Evolutionary conservation across 1,140 invertebrate genomes (phyloP).

Genomic region (Gonioctena quinquepunctata): DNA sequence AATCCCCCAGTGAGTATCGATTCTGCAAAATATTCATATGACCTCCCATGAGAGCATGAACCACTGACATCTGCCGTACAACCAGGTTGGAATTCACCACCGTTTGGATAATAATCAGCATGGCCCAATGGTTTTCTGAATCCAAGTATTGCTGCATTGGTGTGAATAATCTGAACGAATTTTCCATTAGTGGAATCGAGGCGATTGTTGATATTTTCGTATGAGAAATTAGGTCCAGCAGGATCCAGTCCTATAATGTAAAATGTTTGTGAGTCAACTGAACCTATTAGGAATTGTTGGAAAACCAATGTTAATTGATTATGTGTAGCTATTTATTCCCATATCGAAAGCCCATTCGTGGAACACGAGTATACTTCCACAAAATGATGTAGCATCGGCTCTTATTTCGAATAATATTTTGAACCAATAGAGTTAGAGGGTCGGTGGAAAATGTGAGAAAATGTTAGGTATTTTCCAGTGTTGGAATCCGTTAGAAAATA

Average conservation of each 20-base stretch:
- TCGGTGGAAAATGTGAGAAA: no score
- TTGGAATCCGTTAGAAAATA: no score
- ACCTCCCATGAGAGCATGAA: conserved; percentile 60
- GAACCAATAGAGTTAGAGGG: no score
- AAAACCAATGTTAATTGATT: no score
- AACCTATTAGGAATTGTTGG: no score
- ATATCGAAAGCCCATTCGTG: no score
- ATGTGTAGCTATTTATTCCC: no score
- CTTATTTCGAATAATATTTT: no score
- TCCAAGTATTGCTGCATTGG: conserved; percentile 64
- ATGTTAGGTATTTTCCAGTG: no score
- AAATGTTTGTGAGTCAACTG: no score
- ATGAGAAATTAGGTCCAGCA: conserved; percentile 60
- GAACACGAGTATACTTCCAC: no score
- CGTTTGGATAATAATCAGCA: conserved; percentile 75
- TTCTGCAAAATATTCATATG: conserved; percentile 61
- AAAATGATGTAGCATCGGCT: no score
- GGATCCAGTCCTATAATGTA: conserved; percentile 61
- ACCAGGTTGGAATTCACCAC: conserved; percentile 68
- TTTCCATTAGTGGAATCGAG: conserved; percentile 65
- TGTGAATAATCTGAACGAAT: conserved; percentile 69
- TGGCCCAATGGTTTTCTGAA: conserved; percentile 66
- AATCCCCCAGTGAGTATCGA: conserved; percentile 34
- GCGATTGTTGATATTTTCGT: conserved; percentile 56
- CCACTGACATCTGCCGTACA: conserved; percentile 61